phyloP scores from a whole-genome alignment of 1,140 invertebrate genomes.

The Hyphantria cunea region DNA sequence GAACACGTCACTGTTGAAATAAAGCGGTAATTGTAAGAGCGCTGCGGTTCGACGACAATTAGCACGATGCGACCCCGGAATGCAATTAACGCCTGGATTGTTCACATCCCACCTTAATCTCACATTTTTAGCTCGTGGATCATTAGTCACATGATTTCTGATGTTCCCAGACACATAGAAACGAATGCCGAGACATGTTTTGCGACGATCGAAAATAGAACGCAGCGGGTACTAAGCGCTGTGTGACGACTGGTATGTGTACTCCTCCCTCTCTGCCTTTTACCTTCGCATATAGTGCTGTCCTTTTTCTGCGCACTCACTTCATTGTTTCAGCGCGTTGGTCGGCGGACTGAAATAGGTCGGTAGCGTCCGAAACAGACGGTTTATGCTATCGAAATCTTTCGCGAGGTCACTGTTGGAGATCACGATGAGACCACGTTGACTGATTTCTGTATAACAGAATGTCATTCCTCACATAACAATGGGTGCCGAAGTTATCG shows the following conservation, averaged over 20 bases:
- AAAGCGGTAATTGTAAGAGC: slow-evolving; percentile 25
- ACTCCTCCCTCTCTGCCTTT: slow-evolving; percentile 63
- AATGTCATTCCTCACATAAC: slow-evolving; percentile 25
- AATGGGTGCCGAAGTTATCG: slow-evolving; percentile 18
- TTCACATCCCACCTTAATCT: slow-evolving; percentile 39
- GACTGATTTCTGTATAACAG: slow-evolving; percentile 38
- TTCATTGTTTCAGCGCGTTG: slow-evolving; percentile 75
- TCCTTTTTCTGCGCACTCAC: slow-evolving; percentile 64
- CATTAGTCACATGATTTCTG: slow-evolving; percentile 78
- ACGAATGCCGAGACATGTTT: slow-evolving; percentile 80
- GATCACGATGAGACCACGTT: slow-evolving; percentile 40
- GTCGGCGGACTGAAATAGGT: slow-evolving; percentile 77
- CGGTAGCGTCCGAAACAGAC: slow-evolving; percentile 73
- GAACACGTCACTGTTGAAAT: slow-evolving; percentile 37
- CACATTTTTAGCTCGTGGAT: slow-evolving; percentile 54
- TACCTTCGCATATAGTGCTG: slow-evolving; percentile 56
- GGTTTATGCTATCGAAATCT: slow-evolving; percentile 73
- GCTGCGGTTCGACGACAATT: slow-evolving; percentile 3
- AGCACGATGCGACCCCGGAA: slow-evolving; percentile 11
- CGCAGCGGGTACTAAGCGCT: slow-evolving; percentile 73
- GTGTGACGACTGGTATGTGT: slow-evolving; percentile 60
- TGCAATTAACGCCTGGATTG: slow-evolving; percentile 24
- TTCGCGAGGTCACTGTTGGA: slow-evolving; percentile 74
- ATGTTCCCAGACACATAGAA: slow-evolving; percentile 78
- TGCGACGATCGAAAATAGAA: slow-evolving; percentile 78